Evolutionary conservation across 2,113 vertebrate species (phyloP).

Genomic region (Eclectus roratus): DNA sequence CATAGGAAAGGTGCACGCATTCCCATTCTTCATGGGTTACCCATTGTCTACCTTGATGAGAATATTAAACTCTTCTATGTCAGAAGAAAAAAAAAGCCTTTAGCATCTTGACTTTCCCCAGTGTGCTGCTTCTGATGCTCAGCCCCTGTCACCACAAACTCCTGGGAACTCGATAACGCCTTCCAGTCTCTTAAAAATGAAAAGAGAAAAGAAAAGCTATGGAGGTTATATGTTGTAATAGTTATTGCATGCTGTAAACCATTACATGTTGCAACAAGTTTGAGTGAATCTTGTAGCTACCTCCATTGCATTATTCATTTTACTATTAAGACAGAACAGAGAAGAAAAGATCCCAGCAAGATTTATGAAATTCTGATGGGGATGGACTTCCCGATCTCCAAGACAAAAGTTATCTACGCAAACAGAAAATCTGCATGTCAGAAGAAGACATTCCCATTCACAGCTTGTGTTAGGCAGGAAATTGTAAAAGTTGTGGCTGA

Average conservation of each 20-base stretch:
- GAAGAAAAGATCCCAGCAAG: neutral
- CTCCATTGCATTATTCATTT: neutral
- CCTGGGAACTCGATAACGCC: accelerated
- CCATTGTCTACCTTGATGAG: neutral
- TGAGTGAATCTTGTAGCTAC: neutral
- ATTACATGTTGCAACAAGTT: neutral
- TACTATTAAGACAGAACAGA: neutral
- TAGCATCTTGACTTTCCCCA: neutral
- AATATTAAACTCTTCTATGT: neutral
- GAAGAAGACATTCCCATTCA: neutral
- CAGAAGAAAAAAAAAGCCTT: neutral
- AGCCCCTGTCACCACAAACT: neutral
- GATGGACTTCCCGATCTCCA: neutral
- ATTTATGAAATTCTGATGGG: neutral
- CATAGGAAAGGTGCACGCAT: neutral
- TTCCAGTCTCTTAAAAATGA: neutral
- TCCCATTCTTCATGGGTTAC: neutral
- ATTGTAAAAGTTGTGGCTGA: neutral
- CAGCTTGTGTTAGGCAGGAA: neutral
- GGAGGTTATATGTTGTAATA: neutral
- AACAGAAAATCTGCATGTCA: neutral
- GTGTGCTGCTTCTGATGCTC: neutral
- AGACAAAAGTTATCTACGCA: neutral
- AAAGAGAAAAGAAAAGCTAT: neutral
- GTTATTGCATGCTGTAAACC: neutral